Base-by-base conservation (phyloP, 2,113 vertebrate genomes). In the Ictalurus furcatus region DNA sequence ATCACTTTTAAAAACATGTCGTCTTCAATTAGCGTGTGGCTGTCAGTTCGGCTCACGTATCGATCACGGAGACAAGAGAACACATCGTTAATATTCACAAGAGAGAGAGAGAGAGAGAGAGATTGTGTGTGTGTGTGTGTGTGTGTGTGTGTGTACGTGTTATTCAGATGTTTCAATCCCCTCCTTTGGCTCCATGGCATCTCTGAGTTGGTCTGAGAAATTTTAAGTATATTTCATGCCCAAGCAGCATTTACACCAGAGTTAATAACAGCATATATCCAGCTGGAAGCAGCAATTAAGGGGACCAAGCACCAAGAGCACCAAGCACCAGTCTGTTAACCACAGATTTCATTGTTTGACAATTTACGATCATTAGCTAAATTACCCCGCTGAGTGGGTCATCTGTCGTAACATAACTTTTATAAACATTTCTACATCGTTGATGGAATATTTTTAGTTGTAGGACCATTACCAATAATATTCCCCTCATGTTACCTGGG, bases 1-100 rank as follows among this genome's bases (percentile, higher is more conserved):
- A 59, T 82, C 80, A 40, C 80, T 82, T 82, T 82, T 82, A 59
- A 82, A 82, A 82, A 59, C 80, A 82, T 34, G 80, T 61, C 80
- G 4, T 59, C 56, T 61, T 82, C 30, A 82, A 82, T 82, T 82
- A 59, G 56, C 1, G 19, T 23, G 56, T 4, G 17, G 21, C 56
- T 82, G 80, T 82, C 80, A 59, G 80, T 61, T 34, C 30, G 11
- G 30, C 80, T 34, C 17, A 34, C 6, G 17, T 82, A 82, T 82
- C 30, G 80, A 82, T 82, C 80, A 59, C 19, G 1, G 19, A 61
- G 80, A 23, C 21, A 9, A 59, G 80, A 82, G 56, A 59, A 59
- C 9, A 59, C 12, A 11, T 19, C 2, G 30, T 82, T 82, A 59
- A 34, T 82, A 82, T 37, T 82, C n/a, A 82, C 30, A 0, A 58